Evolutionary conservation across 2,888 invertebrate genomes (phyloP), one percentile per base, ranked within the genome.

Genomic region (Zele albiditarsus): DNA sequence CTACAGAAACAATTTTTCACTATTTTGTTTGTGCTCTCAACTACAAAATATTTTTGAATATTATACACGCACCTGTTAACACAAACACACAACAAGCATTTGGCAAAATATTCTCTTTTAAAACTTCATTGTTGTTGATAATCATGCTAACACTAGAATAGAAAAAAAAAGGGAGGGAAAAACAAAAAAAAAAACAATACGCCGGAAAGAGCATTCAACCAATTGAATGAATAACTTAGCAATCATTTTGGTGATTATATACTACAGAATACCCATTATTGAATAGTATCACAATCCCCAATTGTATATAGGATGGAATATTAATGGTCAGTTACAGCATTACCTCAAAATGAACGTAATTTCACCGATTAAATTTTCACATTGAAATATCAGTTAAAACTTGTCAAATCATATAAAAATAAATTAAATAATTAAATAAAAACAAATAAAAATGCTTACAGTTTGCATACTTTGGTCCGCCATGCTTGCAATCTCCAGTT

Each of bases 391-490:
- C 71, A 74, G 46, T 58, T 28, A 72, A 76, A 53, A 71, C 38
- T 66, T 70, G 74, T 63, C 77, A 57, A 77, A 66, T 70, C 60
- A 57, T 74, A 77, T 23, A 28, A 74, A 78, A n/a, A 60, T 66
- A 69, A 16, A 16, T 16, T 28, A 62, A 62, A 60, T 38, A 63
- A 42, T 33, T 71, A 71, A 78, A 49, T 65, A 71, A 80, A 80
- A 75, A 80, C 84, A 86, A 85, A 81, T 80, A 85, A 76, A 82
- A 86, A 92, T 92, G 92, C 93, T 93, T 93, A 93, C 93, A 93
- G 92, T 92, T 91, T 92, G 92, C 91, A 92, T 92, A 92, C 92
- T 92, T 92, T 87, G 89, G 86, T 89, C 90, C 88, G 84, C 85
- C 89, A 89, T 89, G 89, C 89, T 89, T 82, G 86, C 79, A 85